Base-by-base conservation (phyloP, 2,888 invertebrate species). In the Agriopis marginaria region DNA sequence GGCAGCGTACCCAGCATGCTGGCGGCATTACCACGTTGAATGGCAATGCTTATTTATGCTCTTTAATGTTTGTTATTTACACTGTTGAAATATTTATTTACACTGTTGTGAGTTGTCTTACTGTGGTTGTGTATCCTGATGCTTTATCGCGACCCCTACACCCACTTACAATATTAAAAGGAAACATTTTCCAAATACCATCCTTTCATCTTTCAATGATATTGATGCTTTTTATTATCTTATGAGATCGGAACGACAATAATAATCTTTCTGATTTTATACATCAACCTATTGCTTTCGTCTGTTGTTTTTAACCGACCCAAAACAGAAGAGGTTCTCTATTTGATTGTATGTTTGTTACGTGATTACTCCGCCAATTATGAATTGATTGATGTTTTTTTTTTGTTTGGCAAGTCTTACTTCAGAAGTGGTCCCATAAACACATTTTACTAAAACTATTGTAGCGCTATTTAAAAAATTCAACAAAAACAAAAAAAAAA, bases 101-200 rank as follows among this genome's bases (percentile, higher is more conserved):
- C n/a, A 12, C 5, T n/a, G 12, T 12, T 58, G 32, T 39, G 12
- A 56, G 42, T 58, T 50, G 4, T 7, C 12, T 14, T 60, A 60
- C 66, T 61, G 60, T 3, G 40, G 32, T 4, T 58, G 12, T 45
- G 45, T 56, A 53, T 51, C 10, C 39, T 53, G 54, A 40, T 12
- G n/a, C 17, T 14, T 12, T 49, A 40, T 49, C 55, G 40, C 50
- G 56, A 66, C 55, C 60, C 47, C 39, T 47, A 53, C 50, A 62
- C 39, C 63, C 59, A 61, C 68, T 62, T 62, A 56, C 56, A 63
- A 66, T 63, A 66, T 66, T 63, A 63, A 63, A 63, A 54, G 59
- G 50, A 63, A 70, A 66, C 47, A 66, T 66, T 44, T 59, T 44
- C 63, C 32, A 53, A 68, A 67, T 67, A 45, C 67, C 63, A 63